Percentiles rank a stretch among this genome's conserved stretches.
Evolutionary conservation across 92 coral and sea anemone genomes (phyloP).

Genomic region (Zoanthus gigantus): DNA sequence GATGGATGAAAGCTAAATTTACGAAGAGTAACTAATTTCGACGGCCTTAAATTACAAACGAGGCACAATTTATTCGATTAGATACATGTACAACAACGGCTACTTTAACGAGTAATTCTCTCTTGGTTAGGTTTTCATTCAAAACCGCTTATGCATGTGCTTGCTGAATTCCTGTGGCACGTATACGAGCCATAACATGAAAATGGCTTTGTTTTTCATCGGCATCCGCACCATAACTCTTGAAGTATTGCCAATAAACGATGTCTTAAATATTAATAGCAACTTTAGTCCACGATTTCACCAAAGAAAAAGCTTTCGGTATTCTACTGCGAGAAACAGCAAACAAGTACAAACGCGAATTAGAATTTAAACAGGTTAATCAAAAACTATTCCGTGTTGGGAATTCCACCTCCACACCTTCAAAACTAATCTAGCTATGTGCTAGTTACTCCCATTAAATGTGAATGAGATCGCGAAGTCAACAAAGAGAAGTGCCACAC

Average conservation of each 20-base stretch:
- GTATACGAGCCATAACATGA: slow-evolving; percentile 40
- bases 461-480: not conserved
- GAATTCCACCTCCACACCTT: not conserved
- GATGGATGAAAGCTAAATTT: not conserved
- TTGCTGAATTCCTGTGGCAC: slow-evolving; percentile 42
- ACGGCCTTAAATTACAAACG: not conserved
- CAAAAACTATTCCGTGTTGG: not conserved
- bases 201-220: slow-evolving; percentile 5
- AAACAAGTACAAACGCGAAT: not conserved
- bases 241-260: slow-evolving; percentile 42
- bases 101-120: not conserved
- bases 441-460: not conserved
- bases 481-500: slow-evolving; percentile 30
- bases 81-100: not conserved
- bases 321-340: not conserved
- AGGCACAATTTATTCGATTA: slow-evolving; percentile 21
- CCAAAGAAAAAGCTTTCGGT: not conserved
- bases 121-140: not conserved
- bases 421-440: not conserved
- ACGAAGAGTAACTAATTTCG: slow-evolving; percentile 17
- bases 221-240: not conserved
- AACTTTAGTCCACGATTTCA: slow-evolving; percentile 17
- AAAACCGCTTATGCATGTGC: slow-evolving; percentile 27
- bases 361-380: not conserved
- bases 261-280: slow-evolving; percentile 41